Evolutionary conservation across 2,113 vertebrate species (phyloP), one percentile per base, ranked within the genome.

Genomic region (Ondatra zibethicus): DNA sequence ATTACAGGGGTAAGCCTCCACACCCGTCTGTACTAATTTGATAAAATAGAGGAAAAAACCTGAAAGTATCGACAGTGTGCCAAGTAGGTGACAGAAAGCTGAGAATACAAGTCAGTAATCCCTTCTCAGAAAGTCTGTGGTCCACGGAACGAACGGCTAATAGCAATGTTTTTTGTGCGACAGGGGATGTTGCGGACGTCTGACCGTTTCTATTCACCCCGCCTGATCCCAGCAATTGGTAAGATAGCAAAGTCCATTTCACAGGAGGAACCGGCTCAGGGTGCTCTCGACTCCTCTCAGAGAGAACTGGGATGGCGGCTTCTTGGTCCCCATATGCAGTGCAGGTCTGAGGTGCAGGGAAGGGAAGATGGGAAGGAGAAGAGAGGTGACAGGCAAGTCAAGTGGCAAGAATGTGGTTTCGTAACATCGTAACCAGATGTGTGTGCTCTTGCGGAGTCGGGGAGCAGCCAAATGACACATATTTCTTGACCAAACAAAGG

Each of bases 401-500:
- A 85, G 31, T 39, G 10, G 7, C 33, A 14, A 55, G 19, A 66
- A 70, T 84, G 42, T 39, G 45, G 42, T 14, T 89, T 4, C 61
- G 14, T 47, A 66, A 75, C 75, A 47, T 31, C 27, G 21, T 14
- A 3, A 0, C 82, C 89, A 42, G n/a, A 39, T 89, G 61, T 47
- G 76, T 31, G 66, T 97, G 55, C 55, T 73, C 65, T 92, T 89
- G 45, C 58, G 39, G 76, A 14, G 50, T n/a, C 65, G 42, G 25
- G 50, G 75, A 75, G 61, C 66, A 93, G 66, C 80, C 93, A 92
- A 80, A 65, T 33, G 58, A 66, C 39, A 39, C 75, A 10, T 90
- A 93, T 93, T 90, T 94, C 75, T 92, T 86, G 5, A 12, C 90
- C 82, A 95, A 52, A n/a, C 13, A 68, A 27, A 90, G 65, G 45